Evolutionary conservation across 2,797 vertebrate species (phyloP).

Genomic region (Balearica regulorum): DNA sequence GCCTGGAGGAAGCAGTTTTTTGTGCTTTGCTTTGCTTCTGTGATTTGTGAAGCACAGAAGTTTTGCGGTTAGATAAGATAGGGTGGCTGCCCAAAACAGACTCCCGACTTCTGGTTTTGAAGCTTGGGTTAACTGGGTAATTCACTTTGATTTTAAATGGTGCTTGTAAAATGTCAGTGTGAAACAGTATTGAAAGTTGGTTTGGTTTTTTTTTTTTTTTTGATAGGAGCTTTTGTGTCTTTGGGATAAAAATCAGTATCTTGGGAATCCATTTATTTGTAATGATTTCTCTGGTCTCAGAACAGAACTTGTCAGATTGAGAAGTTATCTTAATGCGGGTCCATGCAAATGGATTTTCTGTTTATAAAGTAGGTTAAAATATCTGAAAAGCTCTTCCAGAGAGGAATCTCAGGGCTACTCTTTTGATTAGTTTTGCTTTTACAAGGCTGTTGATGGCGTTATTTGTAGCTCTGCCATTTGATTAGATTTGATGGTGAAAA

Average conservation of each 20-base stretch:
- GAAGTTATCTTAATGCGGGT: neutral
- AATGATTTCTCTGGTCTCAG: neutral
- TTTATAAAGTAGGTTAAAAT: slow-evolving; percentile 6
- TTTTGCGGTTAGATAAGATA: neutral
- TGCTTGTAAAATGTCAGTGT: neutral
- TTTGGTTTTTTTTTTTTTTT: neutral
- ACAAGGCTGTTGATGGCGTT: neutral
- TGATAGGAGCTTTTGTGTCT: neutral
- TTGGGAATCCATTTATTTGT: neutral
- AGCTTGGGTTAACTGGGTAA: neutral
- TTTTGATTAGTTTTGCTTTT: slow-evolving; percentile 33
- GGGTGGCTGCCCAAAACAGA: neutral
- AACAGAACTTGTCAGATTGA: neutral
- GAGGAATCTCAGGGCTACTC: neutral
- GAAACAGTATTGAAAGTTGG: neutral
- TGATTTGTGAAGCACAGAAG: neutral
- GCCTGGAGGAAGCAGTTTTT: neutral
- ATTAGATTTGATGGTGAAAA: neutral
- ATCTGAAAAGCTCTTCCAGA: neutral
- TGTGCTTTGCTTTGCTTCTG: neutral
- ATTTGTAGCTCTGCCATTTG: neutral
- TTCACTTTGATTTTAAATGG: neutral
- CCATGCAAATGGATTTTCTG: neutral
- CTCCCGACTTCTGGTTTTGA: neutral
- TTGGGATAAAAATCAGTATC: neutral